Conservation (phyloP, 2,888 invertebrate species). For the Agrenia bidenticulata region DNA sequence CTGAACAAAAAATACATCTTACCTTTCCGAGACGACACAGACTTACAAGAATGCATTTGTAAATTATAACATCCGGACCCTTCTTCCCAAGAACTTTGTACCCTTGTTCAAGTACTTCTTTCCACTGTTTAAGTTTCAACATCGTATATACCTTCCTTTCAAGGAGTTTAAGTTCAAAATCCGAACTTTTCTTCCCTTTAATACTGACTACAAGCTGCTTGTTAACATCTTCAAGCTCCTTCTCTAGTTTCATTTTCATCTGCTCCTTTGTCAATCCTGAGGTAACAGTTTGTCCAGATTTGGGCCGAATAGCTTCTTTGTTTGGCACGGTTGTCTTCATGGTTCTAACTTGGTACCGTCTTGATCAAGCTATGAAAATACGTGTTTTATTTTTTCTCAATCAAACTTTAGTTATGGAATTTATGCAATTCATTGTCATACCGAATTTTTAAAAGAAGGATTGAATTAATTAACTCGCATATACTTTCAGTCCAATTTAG, state of each 20-base stretch:
- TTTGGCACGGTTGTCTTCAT: slow-evolving; percentile 21
- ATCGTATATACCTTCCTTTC: slow-evolving; percentile 32
- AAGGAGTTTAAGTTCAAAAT: slow-evolving; percentile 27
- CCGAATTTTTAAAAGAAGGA: too few species aligned
- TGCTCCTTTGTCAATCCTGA: neutral
- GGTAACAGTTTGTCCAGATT: neutral
- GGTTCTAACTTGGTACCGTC: too few species aligned
- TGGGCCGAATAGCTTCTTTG: neutral
- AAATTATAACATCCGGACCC: slow-evolving; percentile 42
- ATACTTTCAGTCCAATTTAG: too few species aligned
- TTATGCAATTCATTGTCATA: too few species aligned
- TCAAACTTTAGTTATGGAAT: too few species aligned
- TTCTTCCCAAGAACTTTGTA: slow-evolving; percentile 44
- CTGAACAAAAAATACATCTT: slow-evolving; percentile 4
- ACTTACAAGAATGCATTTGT: slow-evolving; percentile 47
- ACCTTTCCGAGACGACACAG: slow-evolving; percentile 46
- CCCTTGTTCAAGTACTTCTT: slow-evolving; percentile 44
- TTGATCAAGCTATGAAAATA: too few species aligned
- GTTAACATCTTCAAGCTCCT: slow-evolving; percentile 31
- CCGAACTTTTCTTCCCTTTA: slow-evolving; percentile 20
- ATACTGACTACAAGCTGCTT: slow-evolving; percentile 16
- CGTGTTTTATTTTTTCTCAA: too few species aligned
- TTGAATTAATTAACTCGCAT: too few species aligned
- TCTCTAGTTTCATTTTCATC: slow-evolving; percentile 13
- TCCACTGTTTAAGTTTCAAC: slow-evolving; percentile 44